Evolutionary conservation across 2,888 invertebrate species (phyloP), one percentile per base, ranked within the genome.

Genomic region (Lathronympha strigana): DNA sequence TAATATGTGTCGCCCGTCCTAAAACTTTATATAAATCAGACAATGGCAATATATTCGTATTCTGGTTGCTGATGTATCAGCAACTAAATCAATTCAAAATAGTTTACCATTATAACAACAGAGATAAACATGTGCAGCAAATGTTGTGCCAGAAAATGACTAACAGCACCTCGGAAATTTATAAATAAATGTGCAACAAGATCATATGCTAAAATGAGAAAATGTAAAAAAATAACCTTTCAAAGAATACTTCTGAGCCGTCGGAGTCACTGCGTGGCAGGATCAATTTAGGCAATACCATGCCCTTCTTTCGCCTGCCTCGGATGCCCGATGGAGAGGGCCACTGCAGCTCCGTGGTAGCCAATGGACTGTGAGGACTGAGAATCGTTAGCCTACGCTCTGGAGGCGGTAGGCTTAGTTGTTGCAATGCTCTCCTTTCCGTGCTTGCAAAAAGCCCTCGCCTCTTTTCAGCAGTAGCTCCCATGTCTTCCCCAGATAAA

Each of bases 291-390:
- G 95, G 95, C 77, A 95, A 88, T 72, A 95, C 94, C 87, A 95
- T 94, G 68, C 95, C 95, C 81, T 95, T 95, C 89, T 95, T 95
- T 78, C 95, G 91, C 66, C 95, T 90, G 31, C 93, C 93, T 72
- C 94, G 93, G 71, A 94, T 90, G 15, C 93, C 93, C 19, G 93
- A 86, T 63, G 94, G 93, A 36, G 93, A 83, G 57, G 94, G 92
- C 86, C 94, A 94, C 74, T 94, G 93, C 71, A 95, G 88, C 73
- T 96, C 96, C 69, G 93, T 92, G 4, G 93, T 88, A 66, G 95
- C 95, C 77, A 95, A 93, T 0, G 97, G 97, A 77, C 95, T 95
- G 81, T 95, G 96, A 0, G 96, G 95, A 72, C 97, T 97, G 66
- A 97, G 88, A 66, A 97, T 97, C 43, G 96, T 96, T 58, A 97